These are phyloP conservation scores for Aspidapion aeneum DNA, from an alignment of 2,888 invertebrate genomes.

Conservation along the genomic window DNA sequence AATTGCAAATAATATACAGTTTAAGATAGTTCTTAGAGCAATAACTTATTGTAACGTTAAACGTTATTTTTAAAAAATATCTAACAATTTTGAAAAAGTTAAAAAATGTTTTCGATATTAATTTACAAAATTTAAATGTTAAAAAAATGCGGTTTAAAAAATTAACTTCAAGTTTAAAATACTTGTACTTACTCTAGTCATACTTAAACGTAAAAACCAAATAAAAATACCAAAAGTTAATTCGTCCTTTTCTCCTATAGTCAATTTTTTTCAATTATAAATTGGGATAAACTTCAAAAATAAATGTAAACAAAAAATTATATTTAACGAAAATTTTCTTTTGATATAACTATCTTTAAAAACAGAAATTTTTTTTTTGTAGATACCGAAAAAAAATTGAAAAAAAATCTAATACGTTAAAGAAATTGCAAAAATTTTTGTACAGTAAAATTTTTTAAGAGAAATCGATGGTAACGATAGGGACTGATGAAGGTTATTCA, in stretches of 20 bases:
- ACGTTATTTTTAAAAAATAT: not conserved
- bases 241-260: conserved; percentile 43
- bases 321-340: not conserved
- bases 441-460: not conserved
- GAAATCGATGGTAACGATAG: too few relatives aligned
- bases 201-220: not conserved
- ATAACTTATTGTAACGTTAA: not conserved
- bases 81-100: not conserved
- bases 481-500: too few relatives aligned
- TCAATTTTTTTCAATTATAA: conserved; percentile 38
- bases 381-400: conserved; percentile 8
- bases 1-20: conserved; percentile 11
- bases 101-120: not conserved
- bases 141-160: not conserved
- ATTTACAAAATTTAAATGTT: not conserved
- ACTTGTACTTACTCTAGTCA: not conserved
- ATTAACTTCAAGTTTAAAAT: not conserved
- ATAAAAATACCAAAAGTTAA: conserved; percentile 6
- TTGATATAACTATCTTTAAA: conserved; percentile 13
- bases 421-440: not conserved
- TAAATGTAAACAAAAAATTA: not conserved
- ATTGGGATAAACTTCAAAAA: not conserved
- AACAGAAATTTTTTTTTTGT: conserved; percentile 1
- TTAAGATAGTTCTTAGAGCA: not conserved
- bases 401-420: conserved; percentile 23